Base-by-base conservation (phyloP, 2,113 vertebrate genomes). In the Verasper variegatus region DNA sequence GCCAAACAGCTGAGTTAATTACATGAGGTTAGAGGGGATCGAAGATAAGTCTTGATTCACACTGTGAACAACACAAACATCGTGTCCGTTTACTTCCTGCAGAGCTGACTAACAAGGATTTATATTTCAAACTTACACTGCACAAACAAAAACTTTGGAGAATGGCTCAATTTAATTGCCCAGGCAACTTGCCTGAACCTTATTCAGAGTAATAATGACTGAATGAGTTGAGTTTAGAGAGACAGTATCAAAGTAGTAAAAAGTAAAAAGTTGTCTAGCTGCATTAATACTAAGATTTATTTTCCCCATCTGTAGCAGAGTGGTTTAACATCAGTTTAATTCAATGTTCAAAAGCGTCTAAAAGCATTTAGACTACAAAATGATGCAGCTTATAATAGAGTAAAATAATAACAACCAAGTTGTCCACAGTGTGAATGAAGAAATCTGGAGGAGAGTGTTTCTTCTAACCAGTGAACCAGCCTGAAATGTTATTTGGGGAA, bases 351-450 rank as follows among this genome's bases (percentile, higher is more conserved):
- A 14, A 17, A 47, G 45, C 13, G 45, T 47, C n/a, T n/a, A n/a
- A n/a, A n/a, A n/a, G n/a, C n/a, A n/a, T n/a, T 15, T 11, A 40
- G 10, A 40, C 10, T 45, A 45, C 10, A 45, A 45, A 14, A 45
- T 12, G 37, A 40, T 31, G 27, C 27, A 31, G 9, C 37, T 11
- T 40, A 40, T 40, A 11, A 40, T 12, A 12, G 37, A 40, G 9
- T 40, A 31, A 31, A 31, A 31, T 10, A 10, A n/a, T n/a, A n/a
- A n/a, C 52, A 26, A 18, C 31, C 35, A 24, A 9, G 40, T 21
- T 35, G 49, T 35, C 7, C 24, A 55, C 68, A 71, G 82, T 79
- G 65, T 82, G 59, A 76, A 76, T 45, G 6, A 80, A 21, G 10
- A 59, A 18, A 62, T 3, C 1, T 9, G 15, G 35, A 9, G 47